A percentile compares a stretch with the other conserved stretches of the same genome.
Evolutionary conservation across 23 tunicate species (phyloP).

Genomic region (Diplosoma virens): DNA sequence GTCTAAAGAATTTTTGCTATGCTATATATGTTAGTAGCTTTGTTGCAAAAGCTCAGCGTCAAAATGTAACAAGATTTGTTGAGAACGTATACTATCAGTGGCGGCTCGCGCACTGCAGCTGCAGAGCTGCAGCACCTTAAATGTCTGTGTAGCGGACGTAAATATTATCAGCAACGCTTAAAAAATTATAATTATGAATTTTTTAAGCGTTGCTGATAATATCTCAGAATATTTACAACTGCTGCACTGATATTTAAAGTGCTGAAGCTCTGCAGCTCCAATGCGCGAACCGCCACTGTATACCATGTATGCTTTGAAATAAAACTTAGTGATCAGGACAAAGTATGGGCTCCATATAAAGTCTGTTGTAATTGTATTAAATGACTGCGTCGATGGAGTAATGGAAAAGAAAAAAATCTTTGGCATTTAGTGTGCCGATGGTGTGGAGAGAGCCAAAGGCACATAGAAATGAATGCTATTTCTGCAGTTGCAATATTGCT

Average conservation of each 20-base stretch:
- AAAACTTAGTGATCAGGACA: constrained; percentile 24
- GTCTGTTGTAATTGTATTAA: background rate
- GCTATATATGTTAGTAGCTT: constrained; percentile 23
- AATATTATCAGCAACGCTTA: too few species aligned
- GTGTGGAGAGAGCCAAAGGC: constrained; percentile 24
- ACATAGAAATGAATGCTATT: constrained; percentile 18
- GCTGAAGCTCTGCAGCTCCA: too few species aligned
- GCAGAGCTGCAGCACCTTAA: too few species aligned
- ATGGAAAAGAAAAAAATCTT: constrained; percentile 9
- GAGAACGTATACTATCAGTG: background rate
- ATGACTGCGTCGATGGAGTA: background rate
- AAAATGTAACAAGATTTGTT: constrained; percentile 13
- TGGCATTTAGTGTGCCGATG: constrained; percentile 17
- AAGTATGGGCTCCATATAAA: constrained; percentile 32
- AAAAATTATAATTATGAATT: too few species aligned
- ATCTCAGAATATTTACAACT: too few species aligned
- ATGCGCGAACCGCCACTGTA: too few species aligned
- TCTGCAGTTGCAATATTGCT: constrained; percentile 12
- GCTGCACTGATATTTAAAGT: too few species aligned
- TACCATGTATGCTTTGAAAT: background rate
- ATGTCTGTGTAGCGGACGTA: too few species aligned
- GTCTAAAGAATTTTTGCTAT: too few species aligned
- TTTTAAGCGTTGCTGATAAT: too few species aligned
- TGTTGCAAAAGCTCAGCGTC: constrained; percentile 17
- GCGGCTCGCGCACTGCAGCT: too few species aligned